Percentiles rank a stretch among this genome's conserved stretches.
These are phyloP conservation scores for Adoxophyes honmai DNA, from an alignment of 1,140 invertebrate genomes.

Conservation along the genomic window DNA sequence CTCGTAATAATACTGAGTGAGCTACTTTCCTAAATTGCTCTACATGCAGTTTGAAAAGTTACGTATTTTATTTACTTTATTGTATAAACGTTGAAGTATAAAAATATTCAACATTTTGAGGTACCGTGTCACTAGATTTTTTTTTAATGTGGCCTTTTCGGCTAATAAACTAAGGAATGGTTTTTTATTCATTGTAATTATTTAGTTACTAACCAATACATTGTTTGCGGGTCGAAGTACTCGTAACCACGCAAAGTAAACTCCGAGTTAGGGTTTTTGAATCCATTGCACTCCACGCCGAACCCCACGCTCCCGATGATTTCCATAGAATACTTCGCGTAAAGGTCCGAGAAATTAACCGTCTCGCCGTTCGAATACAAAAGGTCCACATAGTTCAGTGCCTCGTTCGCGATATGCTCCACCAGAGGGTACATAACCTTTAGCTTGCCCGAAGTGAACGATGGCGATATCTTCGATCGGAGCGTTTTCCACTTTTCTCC, in stretches of 20 bases:
- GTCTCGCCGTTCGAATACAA: slow-evolving; percentile 32
- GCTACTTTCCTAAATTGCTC: neutral
- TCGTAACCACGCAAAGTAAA: slow-evolving; percentile 68
- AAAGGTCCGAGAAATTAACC: slow-evolving; percentile 77
- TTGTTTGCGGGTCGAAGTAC: slow-evolving; percentile 49
- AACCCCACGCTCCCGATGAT: slow-evolving; percentile 81
- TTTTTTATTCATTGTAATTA: too few relatives aligned
- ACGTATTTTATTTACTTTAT: too few relatives aligned
- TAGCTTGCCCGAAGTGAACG: slow-evolving; percentile 72
- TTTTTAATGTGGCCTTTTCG: too few relatives aligned
- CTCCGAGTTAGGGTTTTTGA: slow-evolving; percentile 74
- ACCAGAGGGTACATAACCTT: slow-evolving; percentile 74
- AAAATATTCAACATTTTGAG: too few relatives aligned
- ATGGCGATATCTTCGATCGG: slow-evolving; percentile 66
- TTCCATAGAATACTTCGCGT: slow-evolving; percentile 80
- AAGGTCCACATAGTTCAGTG: slow-evolving; percentile 40
- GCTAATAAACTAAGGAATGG: too few relatives aligned
- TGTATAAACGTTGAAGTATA: too few relatives aligned
- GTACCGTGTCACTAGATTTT: too few relatives aligned
- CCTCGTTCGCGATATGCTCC: slow-evolving; percentile 55
- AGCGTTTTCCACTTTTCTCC: slow-evolving; percentile 73
- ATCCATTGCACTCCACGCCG: slow-evolving; percentile 79
- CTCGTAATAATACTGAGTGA: neutral
- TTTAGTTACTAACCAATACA: slow-evolving; percentile 59
- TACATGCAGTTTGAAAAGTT: too few relatives aligned